These are phyloP conservation scores for Iphiclides podalirius DNA, from an alignment of 2,888 invertebrate genomes.

Conservation along the genomic window DNA sequence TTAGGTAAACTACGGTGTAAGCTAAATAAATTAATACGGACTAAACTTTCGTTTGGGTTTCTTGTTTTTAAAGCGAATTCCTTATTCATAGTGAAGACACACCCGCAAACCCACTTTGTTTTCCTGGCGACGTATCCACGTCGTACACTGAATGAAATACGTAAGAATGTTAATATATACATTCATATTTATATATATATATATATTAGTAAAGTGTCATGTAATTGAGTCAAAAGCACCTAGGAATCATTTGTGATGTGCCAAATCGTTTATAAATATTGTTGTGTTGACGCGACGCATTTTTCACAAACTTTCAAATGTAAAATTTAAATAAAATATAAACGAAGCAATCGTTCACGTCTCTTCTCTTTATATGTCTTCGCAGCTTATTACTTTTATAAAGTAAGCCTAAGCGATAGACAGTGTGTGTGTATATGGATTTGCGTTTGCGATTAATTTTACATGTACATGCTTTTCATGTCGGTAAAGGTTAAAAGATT, in stretches of 20 bases:
- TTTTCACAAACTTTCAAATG: slow-evolving; percentile 18
- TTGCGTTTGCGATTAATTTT: too few species aligned
- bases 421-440: too few species aligned
- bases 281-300: slow-evolving; percentile 11
- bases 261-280: slow-evolving; percentile 37
- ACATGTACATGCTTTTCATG: background rate
- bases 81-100: slow-evolving; percentile 38
- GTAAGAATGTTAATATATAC: slow-evolving; percentile 24
- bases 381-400: background rate
- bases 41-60: slow-evolving; percentile 46
- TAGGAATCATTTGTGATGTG: slow-evolving; percentile 42
- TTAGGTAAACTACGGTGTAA: slow-evolving; percentile 42
- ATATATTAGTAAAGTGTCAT: slow-evolving; percentile 21
- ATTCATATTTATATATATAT: background rate
- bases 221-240: slow-evolving; percentile 26
- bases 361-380: background rate
- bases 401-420: background rate
- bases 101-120: slow-evolving; percentile 14
- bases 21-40: slow-evolving; percentile 39
- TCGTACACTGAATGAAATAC: slow-evolving; percentile 25
- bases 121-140: slow-evolving; percentile 5
- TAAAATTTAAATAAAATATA: background rate
- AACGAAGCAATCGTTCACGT: background rate
- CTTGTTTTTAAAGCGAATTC: slow-evolving; percentile 35
- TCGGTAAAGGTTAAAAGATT: slow-evolving; percentile 24